These are phyloP conservation scores for Cenopis cana DNA, from an alignment of 2,888 invertebrate genomes.

Conservation along the genomic window DNA sequence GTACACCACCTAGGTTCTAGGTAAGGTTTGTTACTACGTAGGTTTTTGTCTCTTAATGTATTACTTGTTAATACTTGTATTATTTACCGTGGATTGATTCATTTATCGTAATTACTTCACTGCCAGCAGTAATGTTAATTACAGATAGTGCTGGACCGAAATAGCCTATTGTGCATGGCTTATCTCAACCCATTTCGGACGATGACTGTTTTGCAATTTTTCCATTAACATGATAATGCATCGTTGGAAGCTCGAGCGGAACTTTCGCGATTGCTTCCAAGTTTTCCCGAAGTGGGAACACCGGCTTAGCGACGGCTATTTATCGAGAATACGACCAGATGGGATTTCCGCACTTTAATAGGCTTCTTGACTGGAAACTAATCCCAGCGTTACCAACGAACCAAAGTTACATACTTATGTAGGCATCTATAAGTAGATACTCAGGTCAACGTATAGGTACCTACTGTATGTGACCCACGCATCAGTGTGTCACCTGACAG, in stretches of 20 bases:
- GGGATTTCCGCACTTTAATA: background rate
- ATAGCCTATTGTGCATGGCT: background rate
- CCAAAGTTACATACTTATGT: background rate
- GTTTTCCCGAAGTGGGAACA: background rate
- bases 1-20: background rate
- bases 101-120: no score
- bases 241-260: background rate
- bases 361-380: background rate
- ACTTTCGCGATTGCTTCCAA: background rate
- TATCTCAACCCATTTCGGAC: background rate
- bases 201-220: background rate
- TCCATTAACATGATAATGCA: constrained; percentile 11
- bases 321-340: background rate
- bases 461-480: no score
- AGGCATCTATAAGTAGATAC: no score
- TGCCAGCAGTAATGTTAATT: no score
- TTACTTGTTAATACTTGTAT: no score
- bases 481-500: no score
- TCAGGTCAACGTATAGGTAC: no score
- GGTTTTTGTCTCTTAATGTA: no score
- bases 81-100: no score
- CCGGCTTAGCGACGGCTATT: constrained; percentile 1
- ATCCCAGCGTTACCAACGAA: background rate
- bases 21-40: no score
- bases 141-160: no score